These are phyloP conservation scores for Myrmecophaga tridactyla DNA, from an alignment of 2,113 vertebrate genomes.

Conservation along the genomic window DNA sequence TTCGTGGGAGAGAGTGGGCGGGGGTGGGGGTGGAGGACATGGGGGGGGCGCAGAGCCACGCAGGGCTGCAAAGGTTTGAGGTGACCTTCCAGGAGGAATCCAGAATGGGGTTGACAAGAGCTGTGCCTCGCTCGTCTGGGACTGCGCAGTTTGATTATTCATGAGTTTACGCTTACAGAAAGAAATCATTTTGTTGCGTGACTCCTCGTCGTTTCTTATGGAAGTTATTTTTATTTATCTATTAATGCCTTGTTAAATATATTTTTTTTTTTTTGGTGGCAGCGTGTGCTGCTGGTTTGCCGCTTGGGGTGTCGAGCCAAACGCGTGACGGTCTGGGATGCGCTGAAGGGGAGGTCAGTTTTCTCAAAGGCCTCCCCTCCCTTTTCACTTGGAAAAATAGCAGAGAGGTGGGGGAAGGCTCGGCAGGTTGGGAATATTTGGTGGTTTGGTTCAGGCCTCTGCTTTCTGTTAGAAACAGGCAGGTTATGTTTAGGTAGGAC, in stretches of 20 bases:
- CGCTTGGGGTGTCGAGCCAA: background rate
- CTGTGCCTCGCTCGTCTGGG: background rate
- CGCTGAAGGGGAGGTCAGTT: background rate
- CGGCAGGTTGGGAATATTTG: background rate
- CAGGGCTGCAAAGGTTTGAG: constrained; percentile 43
- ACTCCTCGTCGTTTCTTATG: constrained; percentile 54
- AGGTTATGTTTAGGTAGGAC: background rate
- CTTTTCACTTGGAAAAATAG: background rate
- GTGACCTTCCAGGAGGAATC: constrained; percentile 73
- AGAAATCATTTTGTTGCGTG: constrained; percentile 67
- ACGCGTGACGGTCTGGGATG: background rate
- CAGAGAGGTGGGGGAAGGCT: fast-evolving
- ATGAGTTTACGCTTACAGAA: constrained; percentile 68
- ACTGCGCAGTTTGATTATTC: constrained; percentile 64
- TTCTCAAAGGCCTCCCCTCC: background rate
- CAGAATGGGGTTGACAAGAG: background rate
- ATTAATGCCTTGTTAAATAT: constrained; percentile 73
- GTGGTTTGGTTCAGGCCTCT: background rate
- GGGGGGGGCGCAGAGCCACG: constrained; percentile 62
- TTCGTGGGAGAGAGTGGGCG: background rate
- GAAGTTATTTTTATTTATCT: constrained; percentile 79
- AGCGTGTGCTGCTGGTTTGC: constrained; percentile 38
- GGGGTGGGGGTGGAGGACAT: background rate
- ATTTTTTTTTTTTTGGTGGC: background rate
- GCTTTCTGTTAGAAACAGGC: background rate